Conservation (phyloP, 2,888 invertebrate species). For the Callosobruchus maculatus region DNA sequence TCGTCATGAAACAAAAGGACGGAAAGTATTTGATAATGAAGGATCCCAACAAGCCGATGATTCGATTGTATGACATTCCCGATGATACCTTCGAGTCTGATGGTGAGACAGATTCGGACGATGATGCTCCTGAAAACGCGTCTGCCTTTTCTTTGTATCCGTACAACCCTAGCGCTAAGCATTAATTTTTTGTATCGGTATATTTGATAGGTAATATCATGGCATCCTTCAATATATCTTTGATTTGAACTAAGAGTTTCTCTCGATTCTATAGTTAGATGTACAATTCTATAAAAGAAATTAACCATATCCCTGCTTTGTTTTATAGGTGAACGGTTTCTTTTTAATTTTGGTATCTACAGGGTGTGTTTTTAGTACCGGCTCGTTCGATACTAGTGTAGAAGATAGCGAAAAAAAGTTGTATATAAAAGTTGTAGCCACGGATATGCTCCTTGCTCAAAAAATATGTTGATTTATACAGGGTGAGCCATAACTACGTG, state of each 20-base stretch:
- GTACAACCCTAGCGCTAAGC: constrained; percentile 36
- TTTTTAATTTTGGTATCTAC: too few species aligned
- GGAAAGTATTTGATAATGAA: constrained; percentile 98
- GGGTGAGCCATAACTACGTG: too few species aligned
- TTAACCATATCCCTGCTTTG: too few species aligned
- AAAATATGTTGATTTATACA: too few species aligned
- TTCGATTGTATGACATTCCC: constrained; percentile 96
- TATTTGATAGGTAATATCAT: neutral
- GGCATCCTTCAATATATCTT: neutral
- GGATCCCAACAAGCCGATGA: constrained; percentile 97
- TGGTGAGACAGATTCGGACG: constrained; percentile 85
- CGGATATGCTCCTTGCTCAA: too few species aligned
- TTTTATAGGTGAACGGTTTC: too few species aligned
- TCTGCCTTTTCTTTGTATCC: constrained; percentile 47
- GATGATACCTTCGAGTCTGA: constrained; percentile 98
- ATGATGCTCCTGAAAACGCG: constrained; percentile 54
- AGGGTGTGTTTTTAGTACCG: too few species aligned
- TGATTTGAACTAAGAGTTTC: neutral
- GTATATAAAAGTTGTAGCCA: too few species aligned
- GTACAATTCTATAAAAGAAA: too few species aligned
- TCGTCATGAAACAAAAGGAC: constrained; percentile 94
- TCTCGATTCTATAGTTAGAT: neutral
- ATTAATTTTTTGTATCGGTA: constrained; percentile 9
- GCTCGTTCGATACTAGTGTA: too few species aligned
- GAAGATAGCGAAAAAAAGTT: too few species aligned